Evolutionary conservation across 2,797 vertebrate species (phyloP).

Genomic region (Pachyuromys duprasi): DNA sequence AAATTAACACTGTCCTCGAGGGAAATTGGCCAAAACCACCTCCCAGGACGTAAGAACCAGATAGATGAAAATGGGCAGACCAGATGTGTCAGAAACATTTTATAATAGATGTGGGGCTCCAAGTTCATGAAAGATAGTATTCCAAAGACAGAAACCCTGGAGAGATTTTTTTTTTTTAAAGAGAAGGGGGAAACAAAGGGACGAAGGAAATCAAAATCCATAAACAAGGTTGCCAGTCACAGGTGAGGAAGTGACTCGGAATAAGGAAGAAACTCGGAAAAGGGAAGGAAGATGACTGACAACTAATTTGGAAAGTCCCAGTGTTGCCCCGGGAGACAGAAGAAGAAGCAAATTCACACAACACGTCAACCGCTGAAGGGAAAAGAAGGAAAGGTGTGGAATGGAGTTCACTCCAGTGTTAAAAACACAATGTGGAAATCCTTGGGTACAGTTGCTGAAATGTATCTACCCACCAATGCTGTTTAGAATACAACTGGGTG

Average conservation of each 20-base stretch:
- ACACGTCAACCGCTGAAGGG: not conserved
- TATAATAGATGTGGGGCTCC: not conserved
- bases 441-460: not conserved
- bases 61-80: not conserved
- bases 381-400: not conserved
- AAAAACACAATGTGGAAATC: not conserved
- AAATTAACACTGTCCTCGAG: constrained; percentile 30
- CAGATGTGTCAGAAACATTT: not conserved
- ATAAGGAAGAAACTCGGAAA: constrained; percentile 46
- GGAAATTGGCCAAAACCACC: constrained; percentile 49
- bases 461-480: not conserved
- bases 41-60: constrained; percentile 26
- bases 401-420: not conserved
- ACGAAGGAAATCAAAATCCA: not conserved
- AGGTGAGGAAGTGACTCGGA: constrained; percentile 22
- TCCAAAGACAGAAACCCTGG: not conserved
- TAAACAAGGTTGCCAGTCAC: not conserved
- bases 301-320: constrained; percentile 34
- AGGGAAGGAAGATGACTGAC: constrained; percentile 21
- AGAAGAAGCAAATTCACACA: constrained; percentile 24
- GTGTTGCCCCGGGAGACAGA: not conserved
- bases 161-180: not conserved
- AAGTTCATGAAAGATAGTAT: not conserved
- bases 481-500: not conserved
- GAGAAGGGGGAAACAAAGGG: not conserved